Conservation (phyloP, 1,140 invertebrate species). For the Apis florea region DNA sequence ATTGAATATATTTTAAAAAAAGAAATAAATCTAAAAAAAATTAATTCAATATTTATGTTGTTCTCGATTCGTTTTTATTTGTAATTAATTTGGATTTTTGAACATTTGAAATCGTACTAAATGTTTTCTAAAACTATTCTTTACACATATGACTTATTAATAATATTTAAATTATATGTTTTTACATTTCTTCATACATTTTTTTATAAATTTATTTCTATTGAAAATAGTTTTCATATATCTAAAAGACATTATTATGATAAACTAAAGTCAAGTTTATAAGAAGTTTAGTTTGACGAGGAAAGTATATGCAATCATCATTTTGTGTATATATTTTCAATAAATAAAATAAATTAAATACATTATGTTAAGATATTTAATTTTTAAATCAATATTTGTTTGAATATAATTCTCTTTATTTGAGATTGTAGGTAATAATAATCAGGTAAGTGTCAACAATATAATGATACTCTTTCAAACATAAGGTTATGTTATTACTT, state of each 20-base stretch:
- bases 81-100: neutral
- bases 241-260: neutral
- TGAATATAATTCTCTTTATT: neutral
- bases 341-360: neutral
- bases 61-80: neutral
- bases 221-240: neutral
- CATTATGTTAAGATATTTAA: conserved; percentile 23
- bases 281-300: conserved; percentile 5
- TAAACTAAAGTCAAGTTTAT: conserved; percentile 14
- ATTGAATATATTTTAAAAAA: neutral
- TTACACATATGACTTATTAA: neutral
- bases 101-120: neutral
- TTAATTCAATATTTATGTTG: neutral
- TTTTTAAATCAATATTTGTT: neutral
- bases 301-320: neutral
- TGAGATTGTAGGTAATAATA: conserved; percentile 2
- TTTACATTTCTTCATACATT: neutral
- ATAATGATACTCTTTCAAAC: neutral
- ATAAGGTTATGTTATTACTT: conserved; percentile 45
- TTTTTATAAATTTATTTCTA: neutral
- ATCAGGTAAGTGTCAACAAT: conserved; percentile 6
- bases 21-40: neutral
- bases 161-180: neutral
- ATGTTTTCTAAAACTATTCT: neutral
- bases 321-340: neutral